A percentile compares a stretch with the other conserved stretches of the same genome.
Evolutionary conservation across 1,140 invertebrate species (phyloP).

Genomic region (Melitaea cinxia): DNA sequence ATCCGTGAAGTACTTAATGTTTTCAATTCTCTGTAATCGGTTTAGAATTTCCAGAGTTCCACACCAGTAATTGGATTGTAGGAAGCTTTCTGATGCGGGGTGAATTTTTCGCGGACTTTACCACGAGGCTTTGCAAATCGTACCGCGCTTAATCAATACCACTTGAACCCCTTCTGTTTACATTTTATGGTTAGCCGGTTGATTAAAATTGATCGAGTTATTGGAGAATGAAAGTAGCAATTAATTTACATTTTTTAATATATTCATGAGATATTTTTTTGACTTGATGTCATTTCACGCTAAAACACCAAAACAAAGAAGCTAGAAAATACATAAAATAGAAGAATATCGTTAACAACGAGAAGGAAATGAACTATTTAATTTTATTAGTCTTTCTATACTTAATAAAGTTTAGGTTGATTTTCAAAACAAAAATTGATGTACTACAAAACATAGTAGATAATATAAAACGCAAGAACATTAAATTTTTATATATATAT

Average conservation of each 20-base stretch:
- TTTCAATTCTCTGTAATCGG: constrained; percentile 81
- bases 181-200: constrained; percentile 20
- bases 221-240: constrained; percentile 18
- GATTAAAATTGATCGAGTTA: constrained; percentile 26
- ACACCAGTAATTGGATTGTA: constrained; percentile 76
- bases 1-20: constrained; percentile 79
- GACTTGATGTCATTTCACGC: background rate
- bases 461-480: no score
- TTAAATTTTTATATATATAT: no score
- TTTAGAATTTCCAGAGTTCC: constrained; percentile 79
- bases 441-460: no score
- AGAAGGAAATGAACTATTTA: no score
- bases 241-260: background rate
- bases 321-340: no score
- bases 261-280: background rate
- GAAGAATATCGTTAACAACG: no score
- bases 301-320: no score
- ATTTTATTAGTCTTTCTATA: no score
- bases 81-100: constrained; percentile 55
- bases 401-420: no score
- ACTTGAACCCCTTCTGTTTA: constrained; percentile 37
- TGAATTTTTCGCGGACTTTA: constrained; percentile 59
- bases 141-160: constrained; percentile 35
- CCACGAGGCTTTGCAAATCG: constrained; percentile 28
- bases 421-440: no score